Base-by-base conservation (phyloP, 2,113 vertebrate genomes). In the Stictonetta naevosa region DNA sequence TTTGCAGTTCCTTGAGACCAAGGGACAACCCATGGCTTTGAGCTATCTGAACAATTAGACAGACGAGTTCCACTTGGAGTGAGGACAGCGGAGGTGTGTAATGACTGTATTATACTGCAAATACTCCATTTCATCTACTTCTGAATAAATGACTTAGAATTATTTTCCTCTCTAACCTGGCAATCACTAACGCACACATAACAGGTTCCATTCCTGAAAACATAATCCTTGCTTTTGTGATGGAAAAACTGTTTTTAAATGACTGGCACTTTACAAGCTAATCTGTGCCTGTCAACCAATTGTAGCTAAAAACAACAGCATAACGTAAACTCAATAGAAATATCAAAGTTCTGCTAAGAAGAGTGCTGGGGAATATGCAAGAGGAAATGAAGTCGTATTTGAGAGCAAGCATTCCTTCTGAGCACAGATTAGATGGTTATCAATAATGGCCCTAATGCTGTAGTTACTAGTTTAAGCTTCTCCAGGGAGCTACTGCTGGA, bases 1-100 rank as follows among this genome's bases (percentile, higher is more conserved):
- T 59, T 40, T 94, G 62, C 81, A 93, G 72, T 66, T 91, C 88
- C 77, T 79, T 85, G 53, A 82, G 92, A 67, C 11, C 71, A 82
- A 75, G 73, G 63, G 29, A 60, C 4, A 1, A 84, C 21, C 31
- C 38, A 64, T 15, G 31, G 83, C 72, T 95, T 48, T 46, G 55
- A 87, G 88, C 74, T 72, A 42, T n/a, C 50, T 3, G 6, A 88
- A 34, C 14, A 56, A 50, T 63, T 53, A 44, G 0, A 60, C 0
- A 59, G 50, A 34, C 28, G 62, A 74, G 10, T 55, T 80, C 71
- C 58, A 38, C 29, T 44, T 20, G 58, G 59, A 46, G 74, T 6
- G 31, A 77, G 53, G 73, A 62, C 28, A 79, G 58, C 2, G 38
- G 64, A 71, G 56, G 26, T 48, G 31, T 81, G 64, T 55, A 76